phyloP scores from a whole-genome alignment of 2,113 vertebrate species.

The Scatophagus argus region DNA sequence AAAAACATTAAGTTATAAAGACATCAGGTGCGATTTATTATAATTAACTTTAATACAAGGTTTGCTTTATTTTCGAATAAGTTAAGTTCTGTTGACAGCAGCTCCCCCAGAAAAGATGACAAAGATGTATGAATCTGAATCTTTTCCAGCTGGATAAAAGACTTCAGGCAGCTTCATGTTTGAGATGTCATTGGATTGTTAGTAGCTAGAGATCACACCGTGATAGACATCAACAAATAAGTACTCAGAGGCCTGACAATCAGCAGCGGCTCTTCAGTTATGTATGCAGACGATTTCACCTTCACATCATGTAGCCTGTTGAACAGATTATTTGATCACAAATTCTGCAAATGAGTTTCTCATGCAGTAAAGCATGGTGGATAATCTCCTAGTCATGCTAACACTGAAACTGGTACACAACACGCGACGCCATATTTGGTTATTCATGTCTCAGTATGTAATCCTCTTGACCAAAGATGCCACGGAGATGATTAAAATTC shows the following conservation, averaged over 20 bases:
- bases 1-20: background rate
- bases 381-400: background rate
- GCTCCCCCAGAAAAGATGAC: background rate
- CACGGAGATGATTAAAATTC: conserved; percentile 85
- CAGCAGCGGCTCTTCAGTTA: background rate
- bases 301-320: background rate
- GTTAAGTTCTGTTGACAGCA: background rate
- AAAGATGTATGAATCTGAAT: background rate
- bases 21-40: background rate
- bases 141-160: no score
- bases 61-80: background rate
- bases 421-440: conserved; percentile 13
- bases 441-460: conserved; percentile 72
- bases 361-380: background rate
- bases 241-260: background rate
- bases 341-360: background rate
- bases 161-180: no score
- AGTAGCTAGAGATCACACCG: background rate
- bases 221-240: conserved; percentile 14
- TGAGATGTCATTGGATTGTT: background rate
- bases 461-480: conserved; percentile 79
- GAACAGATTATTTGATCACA: background rate
- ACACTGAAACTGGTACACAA: conserved; percentile 15
- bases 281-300: conserved; percentile 6
- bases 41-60: background rate